Conservation (phyloP, 2,888 invertebrate species). For the Gasteruption jaculator region DNA sequence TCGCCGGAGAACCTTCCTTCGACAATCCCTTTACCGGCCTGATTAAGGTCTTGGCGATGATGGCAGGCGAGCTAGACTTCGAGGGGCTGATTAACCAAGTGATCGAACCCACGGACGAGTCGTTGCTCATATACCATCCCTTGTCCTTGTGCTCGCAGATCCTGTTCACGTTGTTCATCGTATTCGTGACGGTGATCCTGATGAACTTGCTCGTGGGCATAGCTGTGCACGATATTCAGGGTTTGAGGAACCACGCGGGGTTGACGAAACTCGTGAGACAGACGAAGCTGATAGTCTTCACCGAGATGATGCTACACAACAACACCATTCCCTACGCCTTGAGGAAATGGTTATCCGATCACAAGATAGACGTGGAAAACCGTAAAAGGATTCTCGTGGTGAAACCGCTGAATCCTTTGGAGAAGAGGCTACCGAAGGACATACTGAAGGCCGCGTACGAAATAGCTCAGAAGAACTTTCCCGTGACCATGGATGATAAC, state of each 20-base stretch:
- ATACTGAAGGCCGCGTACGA: constrained; percentile 51
- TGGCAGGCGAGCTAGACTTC: constrained; percentile 49
- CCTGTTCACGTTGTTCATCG: constrained; percentile 46
- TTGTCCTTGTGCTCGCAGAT: constrained; percentile 46
- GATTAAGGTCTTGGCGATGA: constrained; percentile 49
- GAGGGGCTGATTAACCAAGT: constrained; percentile 44
- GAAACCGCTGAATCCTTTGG: constrained; percentile 52
- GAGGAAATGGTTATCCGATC: constrained; percentile 48
- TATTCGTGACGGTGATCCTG: constrained; percentile 49
- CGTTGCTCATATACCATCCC: constrained; percentile 44
- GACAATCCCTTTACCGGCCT: constrained; percentile 46
- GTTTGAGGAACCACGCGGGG: constrained; percentile 52
- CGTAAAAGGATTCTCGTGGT: constrained; percentile 50
- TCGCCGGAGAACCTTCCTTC: constrained; percentile 45
- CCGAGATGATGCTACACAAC: constrained; percentile 51
- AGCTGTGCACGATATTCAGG: constrained; percentile 51
- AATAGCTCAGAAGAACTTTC: constrained; percentile 47
- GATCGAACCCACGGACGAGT: constrained; percentile 27
- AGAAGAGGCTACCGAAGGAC: constrained; percentile 51
- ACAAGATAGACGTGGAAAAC: constrained; percentile 48
- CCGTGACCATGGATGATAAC: constrained; percentile 32
- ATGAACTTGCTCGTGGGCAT: constrained; percentile 51
- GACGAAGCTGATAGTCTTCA: constrained; percentile 52
- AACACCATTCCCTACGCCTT: constrained; percentile 47
- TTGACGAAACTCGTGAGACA: constrained; percentile 53